phyloP scores from a whole-genome alignment of 2,797 vertebrate genomes.

The Sebastes goodei region DNA sequence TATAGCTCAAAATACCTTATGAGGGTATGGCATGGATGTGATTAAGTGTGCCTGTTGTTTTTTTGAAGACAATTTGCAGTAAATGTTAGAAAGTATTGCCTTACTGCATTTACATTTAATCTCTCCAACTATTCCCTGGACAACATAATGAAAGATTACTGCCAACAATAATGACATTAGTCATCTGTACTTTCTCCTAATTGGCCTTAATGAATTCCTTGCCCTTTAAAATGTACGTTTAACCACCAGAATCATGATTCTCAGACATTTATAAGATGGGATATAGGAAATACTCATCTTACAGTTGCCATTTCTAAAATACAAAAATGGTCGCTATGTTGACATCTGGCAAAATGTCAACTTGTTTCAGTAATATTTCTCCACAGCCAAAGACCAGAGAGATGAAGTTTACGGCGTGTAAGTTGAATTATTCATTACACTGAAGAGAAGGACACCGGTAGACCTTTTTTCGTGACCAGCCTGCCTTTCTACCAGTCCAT shows the following conservation, averaged over 20 bases:
- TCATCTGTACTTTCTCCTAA: background rate
- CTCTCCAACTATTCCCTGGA: background rate
- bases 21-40: background rate
- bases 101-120: background rate
- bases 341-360: slow-evolving; percentile 13
- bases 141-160: background rate
- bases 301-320: background rate
- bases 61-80: background rate
- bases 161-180: background rate
- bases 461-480: background rate
- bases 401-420: background rate
- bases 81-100: background rate
- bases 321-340: background rate
- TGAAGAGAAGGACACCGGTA: background rate
- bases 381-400: background rate
- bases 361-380: background rate
- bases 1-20: background rate
- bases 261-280: background rate
- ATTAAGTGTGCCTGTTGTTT: background rate
- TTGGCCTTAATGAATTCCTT: background rate
- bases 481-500: background rate
- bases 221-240: background rate
- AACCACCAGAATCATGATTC: background rate
- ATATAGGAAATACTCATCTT: background rate
- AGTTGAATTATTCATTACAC: background rate